phyloP scores from a whole-genome alignment of 2,113 vertebrate genomes.

The Larimichthys crocea region DNA sequence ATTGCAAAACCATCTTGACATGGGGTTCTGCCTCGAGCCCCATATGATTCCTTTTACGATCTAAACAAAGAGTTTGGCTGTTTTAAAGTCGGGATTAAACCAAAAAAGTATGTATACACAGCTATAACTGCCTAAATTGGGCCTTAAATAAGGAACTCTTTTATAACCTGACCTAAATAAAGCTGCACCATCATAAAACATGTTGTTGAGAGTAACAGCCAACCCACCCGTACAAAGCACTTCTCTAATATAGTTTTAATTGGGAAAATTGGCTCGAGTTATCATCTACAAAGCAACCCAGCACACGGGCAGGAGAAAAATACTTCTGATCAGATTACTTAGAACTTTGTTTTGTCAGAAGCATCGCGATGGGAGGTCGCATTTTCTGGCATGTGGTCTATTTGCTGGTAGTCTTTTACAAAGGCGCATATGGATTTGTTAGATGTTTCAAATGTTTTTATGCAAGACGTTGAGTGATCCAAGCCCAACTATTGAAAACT shows the following conservation, averaged over 20 bases:
- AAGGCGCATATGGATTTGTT: slow-evolving; percentile 18
- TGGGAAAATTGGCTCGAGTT: slow-evolving; percentile 37
- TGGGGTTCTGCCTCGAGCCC: slow-evolving; percentile 1
- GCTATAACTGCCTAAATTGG: slow-evolving; percentile 50
- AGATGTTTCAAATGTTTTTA: slow-evolving; percentile 2
- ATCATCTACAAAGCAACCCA: background rate
- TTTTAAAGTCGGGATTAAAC: slow-evolving; percentile 41
- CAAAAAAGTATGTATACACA: slow-evolving; percentile 47
- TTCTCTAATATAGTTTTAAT: slow-evolving; percentile 44
- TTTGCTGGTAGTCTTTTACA: slow-evolving; percentile 4
- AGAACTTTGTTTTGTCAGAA: slow-evolving; percentile 14
- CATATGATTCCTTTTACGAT: slow-evolving; percentile 58
- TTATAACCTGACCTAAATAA: slow-evolving; percentile 55
- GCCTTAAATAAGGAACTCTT: slow-evolving; percentile 47
- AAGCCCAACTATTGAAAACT: background rate
- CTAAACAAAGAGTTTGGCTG: slow-evolving; percentile 39
- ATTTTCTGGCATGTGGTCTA: slow-evolving; percentile 11
- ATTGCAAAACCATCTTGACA: slow-evolving; percentile 39
- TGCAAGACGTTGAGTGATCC: background rate
- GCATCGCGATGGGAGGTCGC: slow-evolving; percentile 27
- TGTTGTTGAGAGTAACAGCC: slow-evolving; percentile 53
- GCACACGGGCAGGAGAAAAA: slow-evolving; percentile 10
- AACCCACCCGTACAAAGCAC: slow-evolving; percentile 52
- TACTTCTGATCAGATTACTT: slow-evolving; percentile 24
- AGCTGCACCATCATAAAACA: slow-evolving; percentile 57